Base-by-base conservation (phyloP, 2,113 vertebrate genomes). In the Lanius ludovicianus region DNA sequence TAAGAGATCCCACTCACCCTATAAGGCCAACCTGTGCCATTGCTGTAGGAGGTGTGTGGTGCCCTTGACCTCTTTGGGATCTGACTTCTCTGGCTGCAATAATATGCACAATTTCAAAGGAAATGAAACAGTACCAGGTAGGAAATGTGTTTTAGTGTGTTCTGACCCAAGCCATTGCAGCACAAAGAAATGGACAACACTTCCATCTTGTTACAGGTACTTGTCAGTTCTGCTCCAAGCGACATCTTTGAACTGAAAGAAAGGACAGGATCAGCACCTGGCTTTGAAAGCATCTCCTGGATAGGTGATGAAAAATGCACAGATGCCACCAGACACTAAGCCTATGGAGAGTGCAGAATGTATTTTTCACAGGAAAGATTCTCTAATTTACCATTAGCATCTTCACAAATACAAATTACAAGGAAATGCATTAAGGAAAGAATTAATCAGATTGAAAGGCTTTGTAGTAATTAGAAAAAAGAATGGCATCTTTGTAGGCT, bases 391-490 rank as follows among this genome's bases (percentile, higher is more conserved):
- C 49, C 30, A 63, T 39, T 83, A 85, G 39, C 85, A 80, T 85
- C 68, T 81, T 88, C 79, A 85, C 50, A 93, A 90, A 77, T 19
- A 86, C 20, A 92, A 83, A 94, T 73, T 80, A 93, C 33, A 84
- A 92, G 92, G 90, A 94, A 90, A 95, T 80, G 52, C 79, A 90
- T 93, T 85, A 81, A 97, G 84, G 84, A 95, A 95, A 94, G 56
- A 95, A 95, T 95, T 95, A 96, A 95, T 96, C 89, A 94, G 49
- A 91, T 82, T 76, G 89, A 95, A 92, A 89, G 56, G 73, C 93
- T 95, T 92, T 91, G 62, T 91, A 84, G 31, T 78, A 89, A 95
- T 95, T 87, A 92, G 41, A 50, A 88, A 69, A 86, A 92, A 62
- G 17, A 87, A 74, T 55, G 44, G 30, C 35, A 59, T 92, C 64